A percentile compares a stretch with the other conserved stretches of the same genome.
Evolutionary conservation across 1,140 invertebrate species (phyloP).

Genomic region (Drosophila nasuta): DNA sequence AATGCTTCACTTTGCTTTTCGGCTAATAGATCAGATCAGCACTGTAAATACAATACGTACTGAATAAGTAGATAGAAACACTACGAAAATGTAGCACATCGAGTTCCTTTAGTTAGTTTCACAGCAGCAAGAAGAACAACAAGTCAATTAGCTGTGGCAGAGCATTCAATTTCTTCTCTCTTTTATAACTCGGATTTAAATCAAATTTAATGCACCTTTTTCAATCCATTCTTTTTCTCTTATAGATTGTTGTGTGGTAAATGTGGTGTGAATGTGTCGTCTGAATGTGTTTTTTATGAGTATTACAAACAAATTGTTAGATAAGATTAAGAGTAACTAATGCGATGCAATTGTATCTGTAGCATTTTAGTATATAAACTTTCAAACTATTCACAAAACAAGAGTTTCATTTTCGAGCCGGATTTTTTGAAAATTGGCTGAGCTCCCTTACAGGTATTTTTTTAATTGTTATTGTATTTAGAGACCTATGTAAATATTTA

Average conservation of each 20-base stretch:
- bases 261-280: conserved; percentile 29
- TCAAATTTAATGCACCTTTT: conserved; percentile 5
- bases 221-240: conserved; percentile 19
- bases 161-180: conserved; percentile 19
- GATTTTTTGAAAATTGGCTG: conserved; percentile 26
- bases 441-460: conserved; percentile 40
- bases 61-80: conserved; percentile 9
- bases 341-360: conserved; percentile 48
- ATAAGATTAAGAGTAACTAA: conserved; percentile 41
- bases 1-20: not conserved
- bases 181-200: conserved; percentile 4
- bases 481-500: conserved; percentile 66
- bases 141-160: conserved; percentile 33
- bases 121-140: not conserved
- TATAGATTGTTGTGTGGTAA: conserved; percentile 51
- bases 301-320: conserved; percentile 47
- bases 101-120: conserved; percentile 1
- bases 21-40: not conserved
- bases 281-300: conserved; percentile 32
- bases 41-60: conserved; percentile 13
- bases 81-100: conserved; percentile 8
- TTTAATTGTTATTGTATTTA: conserved; percentile 31
- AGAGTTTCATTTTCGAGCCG: conserved; percentile 13
- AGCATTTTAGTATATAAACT: conserved; percentile 42
- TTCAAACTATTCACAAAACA: conserved; percentile 37